phyloP scores from a whole-genome alignment of 2,113 vertebrate genomes.

The Turdus rufiventris region DNA sequence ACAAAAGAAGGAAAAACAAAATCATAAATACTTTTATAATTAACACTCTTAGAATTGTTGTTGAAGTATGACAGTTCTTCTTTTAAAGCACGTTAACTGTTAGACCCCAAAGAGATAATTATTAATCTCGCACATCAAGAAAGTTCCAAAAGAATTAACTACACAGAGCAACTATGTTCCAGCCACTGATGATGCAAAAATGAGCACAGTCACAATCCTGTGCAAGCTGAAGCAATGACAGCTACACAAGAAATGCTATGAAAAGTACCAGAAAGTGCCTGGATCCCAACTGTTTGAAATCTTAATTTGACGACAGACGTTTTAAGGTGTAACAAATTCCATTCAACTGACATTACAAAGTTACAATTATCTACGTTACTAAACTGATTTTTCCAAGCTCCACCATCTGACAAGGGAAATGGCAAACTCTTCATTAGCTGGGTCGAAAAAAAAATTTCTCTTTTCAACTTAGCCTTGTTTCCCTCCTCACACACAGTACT shows the following conservation, averaged over 20 bases:
- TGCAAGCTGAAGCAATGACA: background rate
- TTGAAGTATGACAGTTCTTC: background rate
- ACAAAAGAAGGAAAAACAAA: background rate
- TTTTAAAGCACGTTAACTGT: background rate
- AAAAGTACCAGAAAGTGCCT: background rate
- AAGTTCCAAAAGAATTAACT: background rate
- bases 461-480: background rate
- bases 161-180: background rate
- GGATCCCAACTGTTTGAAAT: background rate
- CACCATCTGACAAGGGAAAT: background rate
- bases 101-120: background rate
- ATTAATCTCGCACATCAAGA: background rate
- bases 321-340: background rate
- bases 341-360: background rate
- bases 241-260: background rate
- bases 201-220: background rate
- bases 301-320: background rate
- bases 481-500: background rate
- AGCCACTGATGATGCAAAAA: background rate
- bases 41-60: background rate
- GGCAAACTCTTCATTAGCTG: background rate
- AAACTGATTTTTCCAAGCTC: background rate
- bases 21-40: rapidly evolving
- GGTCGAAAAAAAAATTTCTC: background rate
- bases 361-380: background rate